Base-by-base conservation (phyloP, 2,113 vertebrate species). In the Anarrhichthys ocellatus region DNA sequence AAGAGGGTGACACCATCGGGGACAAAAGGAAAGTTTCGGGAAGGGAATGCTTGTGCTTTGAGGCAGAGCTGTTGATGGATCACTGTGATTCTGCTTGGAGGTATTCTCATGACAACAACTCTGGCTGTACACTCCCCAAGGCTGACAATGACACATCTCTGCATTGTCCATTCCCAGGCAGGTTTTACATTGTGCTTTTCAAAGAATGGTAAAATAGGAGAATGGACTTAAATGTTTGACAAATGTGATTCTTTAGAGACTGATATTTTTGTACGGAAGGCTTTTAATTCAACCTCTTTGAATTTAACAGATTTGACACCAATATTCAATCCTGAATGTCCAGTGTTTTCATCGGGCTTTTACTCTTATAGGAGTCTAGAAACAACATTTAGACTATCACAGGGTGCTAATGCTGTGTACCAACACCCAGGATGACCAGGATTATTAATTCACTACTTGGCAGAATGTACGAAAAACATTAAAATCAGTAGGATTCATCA, bases 1-100 rank as follows among this genome's bases (percentile, higher is more conserved):
- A 48, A 69, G 27, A 22, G 42, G 73, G 3, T 48, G 64, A 67
- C 5, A 38, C 34, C 64, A 67, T 36, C 44, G 20, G n/a, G 70
- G 66, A 50, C 15, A 58, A 66, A 59, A 52, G 67, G 63, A 46
- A 27, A 29, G 2, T 56, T 68, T 34, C 29, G 6, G 70, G 54
- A 76, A 64, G 46, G 0, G n/a, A 85, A 46, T 5, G 34, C 14
- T 63, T 66, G 20, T 76, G 14, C 73, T 83, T 76, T 70, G 48
- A 83, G 64, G 34, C 42, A 71, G 36, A 67, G 34, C 73, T 71
- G 48, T 52, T 83, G 63, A 80, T 65, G 13, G 69, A 73, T 52
- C 17, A 34, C 22, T 18, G 29, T 22, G 59, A 48, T 71, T 66
- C n/a, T 54, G 2, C 27, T 11, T 11, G 5, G n/a, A 61, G 29